phyloP scores from a whole-genome alignment of 2,888 invertebrate genomes.

The Agonopterix alstromeriana region DNA sequence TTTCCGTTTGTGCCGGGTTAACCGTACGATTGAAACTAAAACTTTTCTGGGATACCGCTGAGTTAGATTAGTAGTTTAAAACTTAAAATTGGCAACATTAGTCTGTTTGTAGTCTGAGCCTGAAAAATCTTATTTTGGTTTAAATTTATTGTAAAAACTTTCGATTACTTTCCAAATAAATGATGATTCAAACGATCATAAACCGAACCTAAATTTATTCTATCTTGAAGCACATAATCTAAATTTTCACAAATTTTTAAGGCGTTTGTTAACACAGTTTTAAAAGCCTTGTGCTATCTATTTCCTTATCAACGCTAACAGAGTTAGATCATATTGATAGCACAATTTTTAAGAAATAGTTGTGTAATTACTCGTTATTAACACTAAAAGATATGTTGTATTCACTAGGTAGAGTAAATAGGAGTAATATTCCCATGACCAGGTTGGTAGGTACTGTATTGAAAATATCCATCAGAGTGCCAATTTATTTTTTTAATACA shows the following conservation, averaged over 20 bases:
- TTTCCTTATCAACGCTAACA: conserved; percentile 48
- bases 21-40: conserved; percentile 7
- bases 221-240: neutral
- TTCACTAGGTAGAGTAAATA: no score
- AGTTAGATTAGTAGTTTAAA: conserved; percentile 36
- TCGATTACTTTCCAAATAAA: no score
- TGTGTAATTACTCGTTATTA: no score
- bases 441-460: no score
- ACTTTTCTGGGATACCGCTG: conserved; percentile 21
- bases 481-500: no score
- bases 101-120: conserved; percentile 14
- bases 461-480: no score
- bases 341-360: no score
- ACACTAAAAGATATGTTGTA: no score
- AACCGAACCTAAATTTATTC: no score
- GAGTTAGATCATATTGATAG: conserved; percentile 18
- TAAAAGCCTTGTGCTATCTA: conserved; percentile 22
- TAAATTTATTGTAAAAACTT: no score
- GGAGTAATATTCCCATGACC: no score
- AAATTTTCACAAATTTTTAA: conserved; percentile 9
- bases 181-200: no score
- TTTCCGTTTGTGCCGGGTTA: conserved; percentile 3
- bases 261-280: conserved; percentile 8
- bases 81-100: conserved; percentile 36
- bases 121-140: conserved; percentile 9